Evolutionary conservation across 2,888 invertebrate species (phyloP), one percentile per base, ranked within the genome.

Genomic region (Amblyjoppa fuscipennis): DNA sequence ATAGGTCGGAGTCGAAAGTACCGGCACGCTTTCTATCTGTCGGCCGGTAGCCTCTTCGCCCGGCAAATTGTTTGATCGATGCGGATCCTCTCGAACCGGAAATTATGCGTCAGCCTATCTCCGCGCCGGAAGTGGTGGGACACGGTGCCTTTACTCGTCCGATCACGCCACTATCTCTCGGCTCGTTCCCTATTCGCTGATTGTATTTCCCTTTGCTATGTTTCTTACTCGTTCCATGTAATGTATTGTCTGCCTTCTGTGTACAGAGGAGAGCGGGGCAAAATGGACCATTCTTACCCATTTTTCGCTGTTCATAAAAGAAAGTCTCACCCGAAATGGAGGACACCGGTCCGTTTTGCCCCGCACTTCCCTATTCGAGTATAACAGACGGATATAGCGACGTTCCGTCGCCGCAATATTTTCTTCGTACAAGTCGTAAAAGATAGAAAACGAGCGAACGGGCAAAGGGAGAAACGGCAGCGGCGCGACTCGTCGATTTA

Each of bases 41-140:
- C 78, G 84, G 74, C 25, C 81, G 73, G 84, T 85, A 86, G 85
- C 82, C 89, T 87, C 88, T 86, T 88, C 86, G 82, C 69, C 69
- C 45, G 51, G 61, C 64, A 70, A 70, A 92, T 87, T 93, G 94
- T 94, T 94, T 94, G 94, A 94, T 94, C 94, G 94, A 94, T 94
- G 86, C 82, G 93, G 92, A 93, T 94, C 91, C 90, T 89, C 90
- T 92, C 88, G 89, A 86, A 90, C 91, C 93, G 94, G 94, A 94
- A 94, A 94, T 94, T 94, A 94, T 93, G 93, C 94, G 94, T 94
- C 94, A 93, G 93, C 91, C 93, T 92, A 92, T 94, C 93, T 91
- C 87, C 90, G 90, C 90, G 90, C 88, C 91, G 91, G 91, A 93
- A 93, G 92, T 91, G 90, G 91, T 92, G 91, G 90, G 84, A 81